phyloP scores from a whole-genome alignment of 2,797 vertebrate genomes.

The Tragelaphus oryx region DNA sequence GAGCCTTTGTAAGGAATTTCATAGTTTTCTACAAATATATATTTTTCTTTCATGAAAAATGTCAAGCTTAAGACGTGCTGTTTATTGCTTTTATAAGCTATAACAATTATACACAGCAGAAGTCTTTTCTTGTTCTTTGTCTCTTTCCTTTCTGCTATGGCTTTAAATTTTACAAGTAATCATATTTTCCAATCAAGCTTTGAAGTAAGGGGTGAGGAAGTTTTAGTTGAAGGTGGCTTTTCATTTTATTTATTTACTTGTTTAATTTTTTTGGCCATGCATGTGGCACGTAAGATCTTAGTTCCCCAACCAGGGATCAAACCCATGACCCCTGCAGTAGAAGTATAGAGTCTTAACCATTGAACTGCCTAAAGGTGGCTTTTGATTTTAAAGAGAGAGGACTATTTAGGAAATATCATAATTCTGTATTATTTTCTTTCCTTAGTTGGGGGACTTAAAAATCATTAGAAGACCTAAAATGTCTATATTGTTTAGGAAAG shows the following conservation, averaged over 20 bases:
- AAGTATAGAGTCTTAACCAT: background rate
- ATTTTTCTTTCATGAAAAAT: conserved; percentile 9
- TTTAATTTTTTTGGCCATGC: background rate
- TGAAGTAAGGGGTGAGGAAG: conserved; percentile 15
- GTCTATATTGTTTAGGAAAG: background rate
- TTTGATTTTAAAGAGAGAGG: conserved; percentile 45
- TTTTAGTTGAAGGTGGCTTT: conserved; percentile 24
- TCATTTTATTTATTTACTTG: background rate
- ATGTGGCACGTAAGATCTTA: background rate
- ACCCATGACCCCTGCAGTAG: background rate
- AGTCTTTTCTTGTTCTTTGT: background rate
- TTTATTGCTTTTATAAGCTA: background rate
- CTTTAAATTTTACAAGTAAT: conserved; percentile 12
- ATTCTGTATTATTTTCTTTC: background rate
- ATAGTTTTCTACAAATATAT: background rate
- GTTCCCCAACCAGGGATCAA: background rate
- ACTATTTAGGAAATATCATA: conserved; percentile 33
- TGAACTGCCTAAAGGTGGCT: background rate
- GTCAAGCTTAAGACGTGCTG: background rate
- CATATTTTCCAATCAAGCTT: background rate
- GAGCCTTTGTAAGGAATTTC: conserved; percentile 18
- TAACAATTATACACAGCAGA: background rate
- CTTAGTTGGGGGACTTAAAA: conserved; percentile 44
- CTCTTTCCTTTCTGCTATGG: background rate
- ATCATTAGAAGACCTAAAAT: conserved; percentile 27